Percentiles rank a stretch among this genome's conserved stretches.
phyloP scores from a whole-genome alignment of 2,797 vertebrate species.

The Glossophaga mutica region DNA sequence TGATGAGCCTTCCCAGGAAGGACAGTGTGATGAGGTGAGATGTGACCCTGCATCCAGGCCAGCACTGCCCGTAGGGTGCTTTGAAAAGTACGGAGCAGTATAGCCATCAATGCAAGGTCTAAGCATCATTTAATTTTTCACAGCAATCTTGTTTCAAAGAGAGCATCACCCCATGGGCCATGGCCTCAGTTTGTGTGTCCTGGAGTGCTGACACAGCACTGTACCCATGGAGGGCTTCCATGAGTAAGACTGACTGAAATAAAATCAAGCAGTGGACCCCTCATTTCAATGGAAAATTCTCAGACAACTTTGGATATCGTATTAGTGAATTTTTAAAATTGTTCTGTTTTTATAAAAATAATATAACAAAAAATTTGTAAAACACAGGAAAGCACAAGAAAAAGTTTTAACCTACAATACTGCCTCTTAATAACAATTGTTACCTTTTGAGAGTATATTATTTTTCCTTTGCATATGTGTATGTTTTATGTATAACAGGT shows the following conservation, averaged over 20 bases:
- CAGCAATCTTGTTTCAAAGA: neutral
- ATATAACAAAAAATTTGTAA: neutral
- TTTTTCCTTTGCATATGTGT: neutral
- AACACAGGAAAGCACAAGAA: neutral
- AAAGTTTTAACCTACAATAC: neutral
- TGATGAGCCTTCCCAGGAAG: neutral
- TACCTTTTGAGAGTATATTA: neutral
- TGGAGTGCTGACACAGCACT: neutral
- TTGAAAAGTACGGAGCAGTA: neutral
- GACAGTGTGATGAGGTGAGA: accelerated
- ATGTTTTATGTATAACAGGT: neutral
- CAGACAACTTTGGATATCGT: neutral
- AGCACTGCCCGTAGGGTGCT: neutral
- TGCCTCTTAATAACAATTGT: neutral
- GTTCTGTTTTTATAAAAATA: neutral
- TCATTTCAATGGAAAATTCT: neutral
- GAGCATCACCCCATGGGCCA: neutral
- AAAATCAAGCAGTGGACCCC: neutral
- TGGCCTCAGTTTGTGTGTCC: accelerated
- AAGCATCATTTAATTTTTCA: neutral
- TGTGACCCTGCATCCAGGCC: neutral
- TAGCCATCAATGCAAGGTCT: neutral
- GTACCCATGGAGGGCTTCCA: neutral
- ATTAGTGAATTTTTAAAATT: neutral
- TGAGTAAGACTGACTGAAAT: accelerated